Percentiles rank a stretch among this genome's conserved stretches.
Conservation (phyloP, 2,888 invertebrate species). For the Macrostomum cliftonense region DNA sequence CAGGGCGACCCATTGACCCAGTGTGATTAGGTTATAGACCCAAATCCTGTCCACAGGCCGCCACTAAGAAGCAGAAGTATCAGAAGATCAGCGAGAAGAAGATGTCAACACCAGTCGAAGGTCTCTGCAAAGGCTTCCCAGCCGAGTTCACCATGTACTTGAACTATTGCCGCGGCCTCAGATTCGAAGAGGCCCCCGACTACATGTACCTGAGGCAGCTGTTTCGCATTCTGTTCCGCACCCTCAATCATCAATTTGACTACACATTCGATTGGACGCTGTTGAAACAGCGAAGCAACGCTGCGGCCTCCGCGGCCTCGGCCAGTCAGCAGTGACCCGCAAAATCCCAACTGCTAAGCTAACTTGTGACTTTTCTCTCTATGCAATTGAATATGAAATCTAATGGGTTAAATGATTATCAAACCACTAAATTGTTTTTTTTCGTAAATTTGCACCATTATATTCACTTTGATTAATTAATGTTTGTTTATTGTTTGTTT, state of each 20-base stretch:
- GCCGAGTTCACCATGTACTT: conserved; percentile 99
- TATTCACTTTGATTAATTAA: too few species aligned
- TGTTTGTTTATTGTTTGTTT: too few species aligned
- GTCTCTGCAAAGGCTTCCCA: conserved; percentile 93
- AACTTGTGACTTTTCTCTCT: too few species aligned
- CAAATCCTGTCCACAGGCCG: conserved; percentile 46
- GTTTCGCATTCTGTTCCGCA: conserved; percentile 94
- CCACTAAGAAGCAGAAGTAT: conserved; percentile 94
- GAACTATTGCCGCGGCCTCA: conserved; percentile 90
- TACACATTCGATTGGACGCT: conserved; percentile 99
- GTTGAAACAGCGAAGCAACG: conserved; percentile 71
- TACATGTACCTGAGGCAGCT: conserved; percentile 98
- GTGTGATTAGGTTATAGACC: too few species aligned
- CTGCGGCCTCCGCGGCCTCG: neutral
- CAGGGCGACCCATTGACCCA: too few species aligned
- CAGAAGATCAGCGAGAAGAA: conserved; percentile 98
- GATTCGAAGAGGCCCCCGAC: conserved; percentile 94
- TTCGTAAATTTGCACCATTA: too few species aligned
- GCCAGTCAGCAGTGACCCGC: too few species aligned
- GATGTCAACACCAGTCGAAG: conserved; percentile 95
- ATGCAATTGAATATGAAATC: too few species aligned
- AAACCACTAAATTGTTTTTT: too few species aligned
- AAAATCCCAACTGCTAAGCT: too few species aligned
- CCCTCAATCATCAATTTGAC: conserved; percentile 94
- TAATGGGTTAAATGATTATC: too few species aligned